These are phyloP conservation scores for Eublepharis macularius DNA, from an alignment of 2,113 vertebrate genomes.

Conservation along the genomic window DNA sequence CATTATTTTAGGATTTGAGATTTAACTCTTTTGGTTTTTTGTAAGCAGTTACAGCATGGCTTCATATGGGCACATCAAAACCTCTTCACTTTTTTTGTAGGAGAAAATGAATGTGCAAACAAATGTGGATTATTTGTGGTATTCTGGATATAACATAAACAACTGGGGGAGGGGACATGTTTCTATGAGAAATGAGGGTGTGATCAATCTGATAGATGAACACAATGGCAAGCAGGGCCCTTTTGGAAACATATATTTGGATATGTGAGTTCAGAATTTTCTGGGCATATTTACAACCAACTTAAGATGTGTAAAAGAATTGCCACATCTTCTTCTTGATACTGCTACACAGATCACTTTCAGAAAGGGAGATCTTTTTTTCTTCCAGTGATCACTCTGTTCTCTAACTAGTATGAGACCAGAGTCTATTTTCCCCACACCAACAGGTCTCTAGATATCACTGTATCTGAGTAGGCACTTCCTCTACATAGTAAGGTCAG, in stretches of 20 bases:
- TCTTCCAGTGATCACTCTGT: conserved; percentile 1
- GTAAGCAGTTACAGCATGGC: conserved; percentile 79
- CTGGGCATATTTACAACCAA: conserved; percentile 52
- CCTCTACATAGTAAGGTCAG: conserved; percentile 25
- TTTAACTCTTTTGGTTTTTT: conserved; percentile 76
- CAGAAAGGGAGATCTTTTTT: conserved; percentile 40
- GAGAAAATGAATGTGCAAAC: conserved; percentile 66
- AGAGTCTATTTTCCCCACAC: conserved; percentile 23
- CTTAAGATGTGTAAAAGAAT: conserved; percentile 33
- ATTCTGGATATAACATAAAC: conserved; percentile 61
- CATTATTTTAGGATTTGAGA: conserved; percentile 76
- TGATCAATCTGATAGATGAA: conserved; percentile 45
- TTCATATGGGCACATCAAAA: conserved; percentile 55
- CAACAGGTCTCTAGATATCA: conserved; percentile 33
- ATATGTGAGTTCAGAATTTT: conserved; percentile 14
- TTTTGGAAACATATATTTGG: background rate
- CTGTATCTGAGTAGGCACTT: conserved; percentile 18
- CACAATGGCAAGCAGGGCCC: background rate
- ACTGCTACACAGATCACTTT: conserved; percentile 27
- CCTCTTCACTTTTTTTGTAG: conserved; percentile 71
- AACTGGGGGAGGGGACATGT: conserved; percentile 58
- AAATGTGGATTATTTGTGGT: conserved; percentile 71
- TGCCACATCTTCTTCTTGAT: conserved; percentile 41
- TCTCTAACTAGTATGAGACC: conserved; percentile 26
- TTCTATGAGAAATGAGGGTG: conserved; percentile 45